Base-by-base conservation (phyloP, 2,113 vertebrate genomes). In the Oriolus oriolus region DNA sequence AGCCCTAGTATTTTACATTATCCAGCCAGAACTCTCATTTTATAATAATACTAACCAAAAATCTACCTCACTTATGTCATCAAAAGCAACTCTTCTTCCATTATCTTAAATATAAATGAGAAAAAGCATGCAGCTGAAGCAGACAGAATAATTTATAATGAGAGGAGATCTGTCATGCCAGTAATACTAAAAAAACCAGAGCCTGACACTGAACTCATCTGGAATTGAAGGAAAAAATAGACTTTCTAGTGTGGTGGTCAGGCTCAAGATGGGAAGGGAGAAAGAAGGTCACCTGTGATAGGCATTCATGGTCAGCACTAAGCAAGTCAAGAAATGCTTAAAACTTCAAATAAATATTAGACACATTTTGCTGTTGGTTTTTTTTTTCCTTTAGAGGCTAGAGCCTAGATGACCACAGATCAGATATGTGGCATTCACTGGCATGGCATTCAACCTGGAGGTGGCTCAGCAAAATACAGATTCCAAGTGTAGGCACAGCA, bases 61-160 rank as follows among this genome's bases (percentile, higher is more conserved):
- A 86, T 54, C 70, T 70, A 83, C 30, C 66, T 86, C 52, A 84
- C 64, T 94, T 85, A 90, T 63, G 64, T 70, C 75, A 94, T 93
- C 66, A 93, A 92, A 94, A 95, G 79, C 71, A 95, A 84, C 90
- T 94, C 95, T 84, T 93, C 75, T 94, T 88, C 79, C 82, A 94
- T 96, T 95, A 96, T 93, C 82, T 94, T 91, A 91, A 95, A 95
- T 70, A 44, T 81, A 95, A 95, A 96, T 94, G 95, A 96, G 91
- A 90, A 96, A 93, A 96, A 90, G 35, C 95, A 97, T 87, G 76
- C 59, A 79, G 63, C 87, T 74, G 79, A 91, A 90, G 42, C 85
- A 90, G 87, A 95, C 87, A 86, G 94, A 96, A 44, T 96, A 90
- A 96, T 96, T 93, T 91, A 94, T 91, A 95, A 95, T 80, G 82